phyloP scores from a whole-genome alignment of 1,140 invertebrate genomes.

The Linepithema humile region DNA sequence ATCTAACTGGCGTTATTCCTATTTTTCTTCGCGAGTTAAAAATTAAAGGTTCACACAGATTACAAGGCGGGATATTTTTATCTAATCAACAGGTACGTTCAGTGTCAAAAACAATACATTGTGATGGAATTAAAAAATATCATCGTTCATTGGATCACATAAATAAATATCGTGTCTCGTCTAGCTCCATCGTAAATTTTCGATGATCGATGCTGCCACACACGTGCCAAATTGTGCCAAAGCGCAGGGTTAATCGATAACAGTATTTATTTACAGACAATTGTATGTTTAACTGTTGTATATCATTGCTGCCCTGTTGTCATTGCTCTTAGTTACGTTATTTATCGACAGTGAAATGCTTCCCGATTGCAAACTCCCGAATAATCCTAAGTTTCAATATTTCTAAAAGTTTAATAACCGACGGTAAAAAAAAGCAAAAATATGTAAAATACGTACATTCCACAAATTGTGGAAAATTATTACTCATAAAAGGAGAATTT shows the following conservation, averaged over 20 bases:
- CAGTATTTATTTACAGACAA: slow-evolving; percentile 54
- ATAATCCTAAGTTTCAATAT: slow-evolving; percentile 12
- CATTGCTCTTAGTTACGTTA: slow-evolving; percentile 23
- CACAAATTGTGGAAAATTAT: too few species aligned
- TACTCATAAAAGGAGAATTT: too few species aligned
- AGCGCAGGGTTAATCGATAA: slow-evolving; percentile 43
- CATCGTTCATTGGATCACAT: background rate
- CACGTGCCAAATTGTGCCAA: slow-evolving; percentile 13
- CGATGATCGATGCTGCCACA: slow-evolving; percentile 32
- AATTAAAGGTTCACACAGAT: slow-evolving; percentile 34
- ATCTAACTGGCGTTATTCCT: slow-evolving; percentile 36
- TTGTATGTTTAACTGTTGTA: slow-evolving; percentile 47
- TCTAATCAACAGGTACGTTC: slow-evolving; percentile 50
- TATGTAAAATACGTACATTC: background rate
- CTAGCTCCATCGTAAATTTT: slow-evolving; percentile 37
- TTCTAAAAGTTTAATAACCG: background rate
- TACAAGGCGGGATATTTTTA: slow-evolving; percentile 35
- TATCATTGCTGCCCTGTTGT: slow-evolving; percentile 45
- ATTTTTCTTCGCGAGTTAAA: slow-evolving; percentile 46
- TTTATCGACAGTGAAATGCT: slow-evolving; percentile 3
- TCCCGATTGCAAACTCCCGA: background rate
- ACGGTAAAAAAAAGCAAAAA: background rate
- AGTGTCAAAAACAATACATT: slow-evolving; percentile 1
- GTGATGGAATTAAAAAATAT: background rate
- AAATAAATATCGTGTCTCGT: slow-evolving; percentile 50